Evolutionary conservation across 1,140 invertebrate species (phyloP).

Genomic region (Diabrotica virgifera): DNA sequence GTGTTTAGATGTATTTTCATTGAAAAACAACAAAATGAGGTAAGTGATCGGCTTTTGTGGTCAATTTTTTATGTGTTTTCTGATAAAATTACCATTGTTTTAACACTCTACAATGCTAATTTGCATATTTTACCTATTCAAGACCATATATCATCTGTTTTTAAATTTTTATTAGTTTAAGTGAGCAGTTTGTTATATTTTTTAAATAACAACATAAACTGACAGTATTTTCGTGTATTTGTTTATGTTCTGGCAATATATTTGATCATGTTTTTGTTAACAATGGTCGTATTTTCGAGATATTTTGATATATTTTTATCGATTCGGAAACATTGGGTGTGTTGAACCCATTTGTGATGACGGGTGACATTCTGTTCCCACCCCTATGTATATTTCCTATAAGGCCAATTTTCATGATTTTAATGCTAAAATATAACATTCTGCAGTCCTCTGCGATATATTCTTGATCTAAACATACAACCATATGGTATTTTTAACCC

Average conservation of each 20-base stretch:
- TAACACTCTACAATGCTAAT: too few relatives aligned
- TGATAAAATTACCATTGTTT: not conserved
- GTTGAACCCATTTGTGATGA: conserved; percentile 36
- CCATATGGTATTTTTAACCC: conserved; percentile 21
- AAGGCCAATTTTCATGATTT: conserved; percentile 24
- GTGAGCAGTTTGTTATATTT: not conserved
- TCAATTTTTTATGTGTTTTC: conserved; percentile 13
- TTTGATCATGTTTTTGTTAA: conserved; percentile 21
- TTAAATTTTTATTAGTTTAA: not conserved
- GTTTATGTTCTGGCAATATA: conserved; percentile 17
- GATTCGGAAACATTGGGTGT: conserved; percentile 37
- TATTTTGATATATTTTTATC: conserved; percentile 35
- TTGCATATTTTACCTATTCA: not conserved
- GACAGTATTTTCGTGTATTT: conserved; percentile 13
- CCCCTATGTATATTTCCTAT: conserved; percentile 20
- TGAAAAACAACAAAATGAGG: conserved; percentile 36
- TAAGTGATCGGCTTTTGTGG: conserved; percentile 27
- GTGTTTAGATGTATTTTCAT: conserved; percentile 30
- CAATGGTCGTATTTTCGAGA: conserved; percentile 5
- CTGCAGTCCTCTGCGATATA: conserved; percentile 15
- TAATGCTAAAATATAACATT: conserved; percentile 11
- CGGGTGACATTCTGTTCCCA: conserved; percentile 25
- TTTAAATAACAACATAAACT: conserved; percentile 12
- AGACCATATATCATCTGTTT: not conserved
- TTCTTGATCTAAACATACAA: not conserved